These are phyloP conservation scores for Stenolophus ochropezus DNA, from an alignment of 2,888 invertebrate species.

Conservation along the genomic window DNA sequence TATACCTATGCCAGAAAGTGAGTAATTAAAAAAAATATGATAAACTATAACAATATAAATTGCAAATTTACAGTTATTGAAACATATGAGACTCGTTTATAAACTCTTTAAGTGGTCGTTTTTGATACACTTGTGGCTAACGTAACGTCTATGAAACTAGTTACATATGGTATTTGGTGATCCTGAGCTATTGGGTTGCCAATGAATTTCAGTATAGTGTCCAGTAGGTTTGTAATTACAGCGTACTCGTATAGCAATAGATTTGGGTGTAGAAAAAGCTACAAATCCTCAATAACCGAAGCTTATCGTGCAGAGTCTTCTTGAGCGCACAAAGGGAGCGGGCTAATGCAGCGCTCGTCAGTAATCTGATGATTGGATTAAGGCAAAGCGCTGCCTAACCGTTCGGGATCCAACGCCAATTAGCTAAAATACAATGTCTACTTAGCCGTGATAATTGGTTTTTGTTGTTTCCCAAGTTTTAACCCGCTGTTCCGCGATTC, in stretches of 20 bases:
- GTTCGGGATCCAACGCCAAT: conserved; percentile 56
- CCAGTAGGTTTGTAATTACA: not conserved
- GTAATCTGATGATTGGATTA: conserved; percentile 60
- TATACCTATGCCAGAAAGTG: no score
- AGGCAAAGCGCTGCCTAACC: conserved; percentile 47
- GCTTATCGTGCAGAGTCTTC: not conserved
- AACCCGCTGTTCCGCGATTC: conserved; percentile 28
- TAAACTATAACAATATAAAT: no score
- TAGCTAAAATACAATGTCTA: conserved; percentile 58
- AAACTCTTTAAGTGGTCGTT: no score
- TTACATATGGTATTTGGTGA: no score
- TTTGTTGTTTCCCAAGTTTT: conserved; percentile 55
- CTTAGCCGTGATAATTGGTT: conserved; percentile 59
- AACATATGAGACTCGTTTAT: no score
- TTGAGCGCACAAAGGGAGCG: conserved; percentile 5
- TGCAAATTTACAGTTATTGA: no score
- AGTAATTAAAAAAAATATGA: no score
- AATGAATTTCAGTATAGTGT: no score
- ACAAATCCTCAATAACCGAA: not conserved
- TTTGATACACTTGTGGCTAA: no score
- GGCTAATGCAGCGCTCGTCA: conserved; percentile 44
- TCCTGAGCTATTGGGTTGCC: no score
- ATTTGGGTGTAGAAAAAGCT: not conserved
- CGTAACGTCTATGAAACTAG: no score
- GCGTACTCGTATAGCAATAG: not conserved